phyloP scores from a whole-genome alignment of 1,140 invertebrate genomes.

The Lepidurus couesii region DNA sequence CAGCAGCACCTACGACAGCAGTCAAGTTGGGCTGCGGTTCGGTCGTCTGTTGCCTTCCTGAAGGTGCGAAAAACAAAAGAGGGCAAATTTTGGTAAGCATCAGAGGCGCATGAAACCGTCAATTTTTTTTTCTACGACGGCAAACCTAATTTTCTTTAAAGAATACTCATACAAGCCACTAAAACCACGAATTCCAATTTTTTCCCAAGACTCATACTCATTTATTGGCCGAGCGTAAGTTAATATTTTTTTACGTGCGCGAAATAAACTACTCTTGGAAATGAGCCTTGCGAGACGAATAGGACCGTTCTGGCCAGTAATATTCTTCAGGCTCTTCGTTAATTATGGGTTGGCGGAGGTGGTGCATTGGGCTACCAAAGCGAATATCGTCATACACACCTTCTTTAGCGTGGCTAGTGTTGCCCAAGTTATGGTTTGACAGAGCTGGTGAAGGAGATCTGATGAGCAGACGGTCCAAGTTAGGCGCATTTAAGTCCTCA shows the following conservation, averaged over 20 bases:
- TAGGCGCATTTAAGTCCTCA: slow-evolving; percentile 11
- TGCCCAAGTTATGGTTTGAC: background rate
- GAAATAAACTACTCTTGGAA: background rate
- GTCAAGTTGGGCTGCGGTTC: background rate
- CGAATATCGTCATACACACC: slow-evolving; percentile 28
- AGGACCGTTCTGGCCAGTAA: slow-evolving; percentile 12
- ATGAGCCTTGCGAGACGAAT: slow-evolving; percentile 15
- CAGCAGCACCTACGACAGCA: background rate
- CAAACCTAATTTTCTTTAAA: background rate
- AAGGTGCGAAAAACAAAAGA: slow-evolving; percentile 19
- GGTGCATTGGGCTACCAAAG: slow-evolving; percentile 20
- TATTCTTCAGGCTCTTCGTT: slow-evolving; percentile 18
- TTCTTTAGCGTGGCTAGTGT: slow-evolving; percentile 11
- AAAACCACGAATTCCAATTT: background rate
- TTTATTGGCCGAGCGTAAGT: slow-evolving; percentile 18
- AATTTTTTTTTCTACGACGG: slow-evolving; percentile 1
- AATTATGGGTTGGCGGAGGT: background rate
- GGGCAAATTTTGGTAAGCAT: background rate
- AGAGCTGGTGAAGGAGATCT: background rate
- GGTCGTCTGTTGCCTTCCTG: background rate
- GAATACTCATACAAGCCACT: background rate
- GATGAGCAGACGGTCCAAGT: slow-evolving; percentile 25
- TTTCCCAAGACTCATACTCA: background rate
- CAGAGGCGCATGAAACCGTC: background rate
- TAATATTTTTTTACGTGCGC: background rate